Conservation (phyloP, 2,797 vertebrate genomes). For the Gymnocypris eckloni region DNA sequence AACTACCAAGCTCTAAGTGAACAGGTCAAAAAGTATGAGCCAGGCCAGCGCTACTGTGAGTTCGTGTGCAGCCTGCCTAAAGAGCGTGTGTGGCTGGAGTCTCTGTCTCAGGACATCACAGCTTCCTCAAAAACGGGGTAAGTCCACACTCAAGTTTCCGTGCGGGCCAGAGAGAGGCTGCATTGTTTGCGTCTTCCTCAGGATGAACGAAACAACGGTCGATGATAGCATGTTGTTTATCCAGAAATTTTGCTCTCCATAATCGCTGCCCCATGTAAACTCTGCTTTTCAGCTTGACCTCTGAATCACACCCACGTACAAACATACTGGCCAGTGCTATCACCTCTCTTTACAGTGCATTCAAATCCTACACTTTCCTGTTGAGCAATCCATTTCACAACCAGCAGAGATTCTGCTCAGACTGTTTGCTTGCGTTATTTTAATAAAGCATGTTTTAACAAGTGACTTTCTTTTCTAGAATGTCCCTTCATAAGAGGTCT, state of each 20-base stretch:
- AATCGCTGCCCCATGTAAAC: conserved; percentile 16
- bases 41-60: conserved; percentile 84
- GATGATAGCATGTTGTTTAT: neutral
- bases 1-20: conserved; percentile 84
- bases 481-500: conserved; percentile 73
- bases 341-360: conserved; percentile 5
- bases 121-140: conserved; percentile 55
- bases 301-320: conserved; percentile 28
- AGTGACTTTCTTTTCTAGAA: conserved; percentile 66
- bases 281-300: conserved; percentile 21
- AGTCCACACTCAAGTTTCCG: conserved; percentile 36
- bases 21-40: conserved; percentile 85
- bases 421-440: conserved; percentile 48
- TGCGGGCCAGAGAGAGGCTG: neutral
- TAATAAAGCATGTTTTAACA: conserved; percentile 14
- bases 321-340: conserved; percentile 52
- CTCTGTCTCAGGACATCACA: conserved; percentile 57
- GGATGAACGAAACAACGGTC: conserved; percentile 21
- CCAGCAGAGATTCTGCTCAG: conserved; percentile 47
- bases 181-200: conserved; percentile 51
- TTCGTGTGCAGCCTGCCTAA: conserved; percentile 83
- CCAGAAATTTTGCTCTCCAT: neutral
- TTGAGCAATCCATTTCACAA: conserved; percentile 14
- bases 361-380: neutral
- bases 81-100: conserved; percentile 69